phyloP scores from a whole-genome alignment of 2,113 vertebrate species.

The Vulpes lagopus region DNA sequence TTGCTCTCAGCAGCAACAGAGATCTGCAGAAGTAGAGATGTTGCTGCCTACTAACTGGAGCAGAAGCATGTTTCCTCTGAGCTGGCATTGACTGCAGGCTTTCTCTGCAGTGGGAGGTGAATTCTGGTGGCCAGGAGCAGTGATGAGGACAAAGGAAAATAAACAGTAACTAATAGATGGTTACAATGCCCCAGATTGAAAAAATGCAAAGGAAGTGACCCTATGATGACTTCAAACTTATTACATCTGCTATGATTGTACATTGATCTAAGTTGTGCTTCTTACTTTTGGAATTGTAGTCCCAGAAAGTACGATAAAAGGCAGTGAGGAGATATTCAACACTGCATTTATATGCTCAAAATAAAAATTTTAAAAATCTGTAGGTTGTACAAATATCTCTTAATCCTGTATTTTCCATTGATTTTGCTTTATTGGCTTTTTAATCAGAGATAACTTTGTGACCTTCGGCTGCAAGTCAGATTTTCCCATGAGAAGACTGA shows the following conservation, averaged over 20 bases:
- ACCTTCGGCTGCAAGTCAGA: not conserved
- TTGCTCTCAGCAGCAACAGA: not conserved
- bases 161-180: not conserved
- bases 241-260: not conserved
- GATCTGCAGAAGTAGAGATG: not conserved
- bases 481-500: not conserved
- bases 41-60: not conserved
- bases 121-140: not conserved
- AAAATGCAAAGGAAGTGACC: not conserved
- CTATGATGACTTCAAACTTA: not conserved
- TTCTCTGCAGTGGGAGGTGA: not conserved
- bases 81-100: fast-evolving
- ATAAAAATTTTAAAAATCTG: not conserved
- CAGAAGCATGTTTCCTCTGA: not conserved
- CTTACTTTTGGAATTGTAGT: not conserved
- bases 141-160: not conserved
- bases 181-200: not conserved
- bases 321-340: not conserved
- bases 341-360: not conserved
- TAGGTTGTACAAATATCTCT: not conserved
- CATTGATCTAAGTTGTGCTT: not conserved
- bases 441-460: not conserved
- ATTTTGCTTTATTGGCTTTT: not conserved
- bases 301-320: not conserved
- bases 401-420: not conserved